Evolutionary conservation across 2,797 vertebrate species (phyloP).

Genomic region (Kryptolebias ocellatus): DNA sequence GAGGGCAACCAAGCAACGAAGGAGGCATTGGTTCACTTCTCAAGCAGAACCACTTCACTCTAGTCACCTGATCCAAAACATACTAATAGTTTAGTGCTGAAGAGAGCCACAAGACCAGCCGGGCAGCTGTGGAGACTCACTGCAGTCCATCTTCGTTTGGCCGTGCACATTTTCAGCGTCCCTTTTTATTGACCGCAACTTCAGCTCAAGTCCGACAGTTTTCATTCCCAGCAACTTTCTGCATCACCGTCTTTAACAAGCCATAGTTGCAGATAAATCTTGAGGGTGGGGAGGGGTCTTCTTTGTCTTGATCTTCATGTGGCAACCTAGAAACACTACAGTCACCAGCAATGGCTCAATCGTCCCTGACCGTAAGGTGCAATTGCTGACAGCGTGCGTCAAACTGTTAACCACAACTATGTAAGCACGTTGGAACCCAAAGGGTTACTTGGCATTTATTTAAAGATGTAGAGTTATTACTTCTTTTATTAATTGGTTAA

Average conservation of each 20-base stretch:
- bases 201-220: slow-evolving; percentile 70
- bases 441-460: slow-evolving; percentile 8
- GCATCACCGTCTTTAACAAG: slow-evolving; percentile 67
- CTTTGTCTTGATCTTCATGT: slow-evolving; percentile 75
- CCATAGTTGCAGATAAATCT: slow-evolving; percentile 35
- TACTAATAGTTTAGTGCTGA: slow-evolving; percentile 74
- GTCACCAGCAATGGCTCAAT: slow-evolving; percentile 74
- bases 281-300: slow-evolving; percentile 57
- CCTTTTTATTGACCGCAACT: slow-evolving; percentile 55
- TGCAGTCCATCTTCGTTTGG: slow-evolving; percentile 65
- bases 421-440: not conserved
- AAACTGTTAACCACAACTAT: slow-evolving; percentile 50
- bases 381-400: slow-evolving; percentile 80
- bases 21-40: slow-evolving; percentile 47
- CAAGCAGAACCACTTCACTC: slow-evolving; percentile 64
- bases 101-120: slow-evolving; percentile 81
- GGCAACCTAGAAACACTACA: slow-evolving; percentile 82
- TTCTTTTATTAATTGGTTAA: slow-evolving; percentile 36
- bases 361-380: slow-evolving; percentile 55
- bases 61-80: slow-evolving; percentile 81
- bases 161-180: slow-evolving; percentile 67
- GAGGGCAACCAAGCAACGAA: slow-evolving; percentile 68
- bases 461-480: not conserved
- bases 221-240: slow-evolving; percentile 64
- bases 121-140: slow-evolving; percentile 54